These are phyloP conservation scores for Ciconia boyciana DNA, from an alignment of 2,113 vertebrate genomes.

Conservation along the genomic window DNA sequence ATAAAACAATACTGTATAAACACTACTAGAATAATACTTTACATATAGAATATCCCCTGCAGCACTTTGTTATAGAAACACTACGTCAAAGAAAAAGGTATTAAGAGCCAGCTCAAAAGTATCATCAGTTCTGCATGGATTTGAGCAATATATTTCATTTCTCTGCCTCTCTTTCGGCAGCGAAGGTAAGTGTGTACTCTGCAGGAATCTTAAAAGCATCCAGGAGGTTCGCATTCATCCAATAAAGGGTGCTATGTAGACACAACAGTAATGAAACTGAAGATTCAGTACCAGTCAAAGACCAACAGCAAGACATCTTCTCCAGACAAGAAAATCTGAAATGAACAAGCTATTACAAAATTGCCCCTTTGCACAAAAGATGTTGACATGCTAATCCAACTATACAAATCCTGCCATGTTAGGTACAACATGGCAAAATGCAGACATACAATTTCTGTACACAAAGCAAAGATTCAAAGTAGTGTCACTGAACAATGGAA, in stretches of 20 bases:
- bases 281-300: background rate
- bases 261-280: background rate
- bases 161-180: background rate
- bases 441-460: background rate
- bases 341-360: background rate
- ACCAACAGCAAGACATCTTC: background rate
- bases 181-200: background rate
- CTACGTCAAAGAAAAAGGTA: background rate
- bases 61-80: background rate
- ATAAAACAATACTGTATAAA: background rate
- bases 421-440: background rate
- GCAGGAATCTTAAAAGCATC: background rate
- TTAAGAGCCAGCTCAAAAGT: background rate
- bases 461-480: constrained; percentile 29
- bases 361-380: background rate
- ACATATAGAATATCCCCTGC: background rate
- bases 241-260: background rate
- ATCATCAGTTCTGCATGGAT: background rate
- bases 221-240: background rate
- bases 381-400: background rate
- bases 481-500: constrained; percentile 25
- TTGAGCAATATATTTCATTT: background rate
- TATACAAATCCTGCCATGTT: background rate
- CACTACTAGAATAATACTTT: background rate
- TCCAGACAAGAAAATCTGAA: background rate